A percentile compares a stretch with the other conserved stretches of the same genome.
Conservation (phyloP, 2,113 vertebrate genomes). For the Pithys albifrons region DNA sequence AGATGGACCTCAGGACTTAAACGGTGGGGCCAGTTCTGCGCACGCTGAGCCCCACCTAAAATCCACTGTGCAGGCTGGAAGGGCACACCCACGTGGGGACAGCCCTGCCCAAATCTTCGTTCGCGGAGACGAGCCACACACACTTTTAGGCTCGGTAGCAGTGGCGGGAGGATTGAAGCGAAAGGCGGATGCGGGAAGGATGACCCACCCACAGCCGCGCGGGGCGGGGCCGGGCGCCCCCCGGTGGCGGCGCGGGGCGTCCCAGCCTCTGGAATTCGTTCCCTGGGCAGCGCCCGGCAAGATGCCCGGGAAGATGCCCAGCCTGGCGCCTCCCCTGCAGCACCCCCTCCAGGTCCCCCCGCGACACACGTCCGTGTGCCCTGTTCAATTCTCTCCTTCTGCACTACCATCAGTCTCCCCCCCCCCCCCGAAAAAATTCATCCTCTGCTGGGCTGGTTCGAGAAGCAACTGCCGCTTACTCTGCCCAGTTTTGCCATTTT, state of each 20-base stretch:
- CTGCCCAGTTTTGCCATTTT: background rate
- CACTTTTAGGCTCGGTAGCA: fast-evolving
- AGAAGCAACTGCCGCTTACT: background rate
- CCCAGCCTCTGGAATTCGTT: background rate
- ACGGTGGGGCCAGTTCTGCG: too few species aligned
- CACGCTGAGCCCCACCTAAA: too few species aligned
- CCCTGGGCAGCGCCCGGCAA: background rate
- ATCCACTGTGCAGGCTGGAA: too few species aligned
- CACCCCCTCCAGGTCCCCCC: background rate
- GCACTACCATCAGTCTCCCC: too few species aligned
- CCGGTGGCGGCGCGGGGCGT: background rate
- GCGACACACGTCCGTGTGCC: fast-evolving
- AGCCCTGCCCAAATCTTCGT: too few species aligned
- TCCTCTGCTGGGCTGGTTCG: background rate
- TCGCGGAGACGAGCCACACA: too few species aligned
- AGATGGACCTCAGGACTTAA: too few species aligned
- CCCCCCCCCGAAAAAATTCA: background rate
- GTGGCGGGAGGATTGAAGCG: fast-evolving
- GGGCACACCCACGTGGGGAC: too few species aligned
- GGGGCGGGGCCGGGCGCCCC: background rate
- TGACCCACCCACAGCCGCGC: too few species aligned
- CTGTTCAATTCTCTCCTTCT: fast-evolving
- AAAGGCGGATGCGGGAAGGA: fast-evolving
- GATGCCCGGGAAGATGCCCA: background rate
- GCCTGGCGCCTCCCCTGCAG: background rate